These are phyloP conservation scores for Trialeurodes vaporariorum DNA, from an alignment of 1,140 invertebrate genomes.

Conservation along the genomic window DNA sequence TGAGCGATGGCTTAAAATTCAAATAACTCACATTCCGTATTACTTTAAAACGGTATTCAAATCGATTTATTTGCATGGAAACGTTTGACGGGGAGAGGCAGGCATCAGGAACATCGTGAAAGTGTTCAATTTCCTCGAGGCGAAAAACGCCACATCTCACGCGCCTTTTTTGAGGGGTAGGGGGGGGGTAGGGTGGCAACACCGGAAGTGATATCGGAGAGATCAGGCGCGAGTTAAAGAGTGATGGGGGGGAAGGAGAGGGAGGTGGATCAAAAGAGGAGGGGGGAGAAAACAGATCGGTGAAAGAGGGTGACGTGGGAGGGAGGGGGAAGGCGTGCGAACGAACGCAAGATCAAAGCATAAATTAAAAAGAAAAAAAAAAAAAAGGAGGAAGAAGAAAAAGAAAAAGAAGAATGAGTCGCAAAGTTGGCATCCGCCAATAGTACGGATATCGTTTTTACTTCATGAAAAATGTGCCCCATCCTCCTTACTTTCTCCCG, in stretches of 20 bases:
- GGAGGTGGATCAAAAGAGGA: not conserved
- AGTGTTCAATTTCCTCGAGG: not conserved
- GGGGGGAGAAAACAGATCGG: not conserved
- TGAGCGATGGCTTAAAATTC: not conserved
- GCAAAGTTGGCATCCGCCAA: not conserved
- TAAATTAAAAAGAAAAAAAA: conserved; percentile 1
- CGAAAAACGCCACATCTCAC: not conserved
- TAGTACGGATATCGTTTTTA: not conserved
- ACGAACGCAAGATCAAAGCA: not conserved
- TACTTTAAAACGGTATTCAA: not conserved
- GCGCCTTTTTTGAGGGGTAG: no score
- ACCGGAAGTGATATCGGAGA: no score
- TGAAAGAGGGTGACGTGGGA: not conserved
- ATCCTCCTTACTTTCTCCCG: not conserved
- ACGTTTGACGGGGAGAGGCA: not conserved
- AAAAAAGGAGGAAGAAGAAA: no score
- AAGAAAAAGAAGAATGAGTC: no score
- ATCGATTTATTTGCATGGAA: not conserved
- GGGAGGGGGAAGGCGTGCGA: not conserved
- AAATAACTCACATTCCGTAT: not conserved
- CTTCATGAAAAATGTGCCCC: not conserved
- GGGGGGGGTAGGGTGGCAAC: no score
- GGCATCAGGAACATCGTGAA: no score
- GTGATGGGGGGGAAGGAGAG: not conserved
- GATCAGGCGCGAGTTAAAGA: no score